These are phyloP conservation scores for Sarcophaga variegata DNA, from an alignment of 2,888 invertebrate genomes.

Conservation along the genomic window DNA sequence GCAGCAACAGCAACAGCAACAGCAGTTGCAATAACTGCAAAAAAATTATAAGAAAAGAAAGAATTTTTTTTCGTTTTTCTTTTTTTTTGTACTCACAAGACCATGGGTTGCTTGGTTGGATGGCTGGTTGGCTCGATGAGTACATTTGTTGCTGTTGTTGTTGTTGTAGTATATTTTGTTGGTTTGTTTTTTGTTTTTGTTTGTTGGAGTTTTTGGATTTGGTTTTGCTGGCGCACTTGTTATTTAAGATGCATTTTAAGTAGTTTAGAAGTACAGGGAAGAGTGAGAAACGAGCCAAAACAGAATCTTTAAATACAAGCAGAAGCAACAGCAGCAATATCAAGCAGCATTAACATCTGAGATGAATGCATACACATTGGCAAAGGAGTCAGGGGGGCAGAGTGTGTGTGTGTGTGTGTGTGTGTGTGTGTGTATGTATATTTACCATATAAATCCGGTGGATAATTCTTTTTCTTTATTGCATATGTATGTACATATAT, in stretches of 20 bases:
- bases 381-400: not conserved
- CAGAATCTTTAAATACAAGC: not conserved
- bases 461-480: conserved; percentile 59
- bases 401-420: conserved; percentile 6
- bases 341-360: conserved; percentile 16
- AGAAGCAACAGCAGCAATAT: conserved; percentile 6
- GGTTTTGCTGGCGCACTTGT: conserved; percentile 66
- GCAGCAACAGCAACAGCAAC: conserved; percentile 23
- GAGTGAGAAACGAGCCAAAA: conserved; percentile 23
- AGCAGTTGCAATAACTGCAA: conserved; percentile 19
- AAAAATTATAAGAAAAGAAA: conserved; percentile 36
- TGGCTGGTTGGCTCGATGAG: not conserved
- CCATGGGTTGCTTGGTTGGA: conserved; percentile 49
- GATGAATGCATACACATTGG: not conserved
- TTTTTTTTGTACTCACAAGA: conserved; percentile 45
- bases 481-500: not conserved
- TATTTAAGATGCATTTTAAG: conserved; percentile 68
- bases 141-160: not conserved
- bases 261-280: conserved; percentile 60
- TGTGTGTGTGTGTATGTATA: not conserved
- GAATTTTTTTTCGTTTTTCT: not conserved
- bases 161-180: too few relatives aligned
- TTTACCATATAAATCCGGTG: conserved; percentile 64
- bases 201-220: conserved; percentile 9
- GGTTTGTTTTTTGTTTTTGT: not conserved